These are phyloP conservation scores for Leptopilina drosophilae DNA, from an alignment of 2,888 invertebrate genomes.

Conservation along the genomic window DNA sequence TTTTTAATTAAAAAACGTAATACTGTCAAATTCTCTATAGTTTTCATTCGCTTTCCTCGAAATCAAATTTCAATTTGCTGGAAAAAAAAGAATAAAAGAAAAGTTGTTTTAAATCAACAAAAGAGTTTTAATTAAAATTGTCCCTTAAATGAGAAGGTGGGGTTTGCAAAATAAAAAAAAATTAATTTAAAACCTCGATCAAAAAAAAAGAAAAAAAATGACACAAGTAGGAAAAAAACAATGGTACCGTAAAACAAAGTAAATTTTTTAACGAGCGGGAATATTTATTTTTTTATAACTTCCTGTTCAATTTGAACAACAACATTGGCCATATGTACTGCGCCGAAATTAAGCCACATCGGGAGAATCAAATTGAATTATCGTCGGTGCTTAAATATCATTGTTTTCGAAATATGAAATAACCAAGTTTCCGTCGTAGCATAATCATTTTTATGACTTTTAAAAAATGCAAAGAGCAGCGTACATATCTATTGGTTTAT, in stretches of 20 bases:
- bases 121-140: constrained; percentile 5
- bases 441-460: constrained; percentile 49
- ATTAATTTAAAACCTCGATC: constrained; percentile 5
- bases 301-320: constrained; percentile 7
- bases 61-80: constrained; percentile 4
- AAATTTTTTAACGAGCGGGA: constrained; percentile 12
- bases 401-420: constrained; percentile 30
- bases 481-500: constrained; percentile 18
- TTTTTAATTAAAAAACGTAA: background rate
- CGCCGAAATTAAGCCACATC: constrained; percentile 11
- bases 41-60: background rate
- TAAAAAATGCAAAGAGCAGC: constrained; percentile 43
- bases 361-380: constrained; percentile 38
- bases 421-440: constrained; percentile 20
- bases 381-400: constrained; percentile 35
- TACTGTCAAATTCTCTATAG: background rate
- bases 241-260: constrained; percentile 12
- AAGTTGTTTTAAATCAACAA: constrained; percentile 15
- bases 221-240: background rate
- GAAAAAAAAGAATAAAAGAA: background rate
- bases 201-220: background rate
- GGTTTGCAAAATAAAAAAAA: background rate
- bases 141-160: background rate
- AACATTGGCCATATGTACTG: constrained; percentile 7
- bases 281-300: constrained; percentile 31